Evolutionary conservation across 53 echinoderm and acorn worm genomes (phyloP), one percentile per base, ranked within the genome.

Genomic region (Glandiceps talaboti): DNA sequence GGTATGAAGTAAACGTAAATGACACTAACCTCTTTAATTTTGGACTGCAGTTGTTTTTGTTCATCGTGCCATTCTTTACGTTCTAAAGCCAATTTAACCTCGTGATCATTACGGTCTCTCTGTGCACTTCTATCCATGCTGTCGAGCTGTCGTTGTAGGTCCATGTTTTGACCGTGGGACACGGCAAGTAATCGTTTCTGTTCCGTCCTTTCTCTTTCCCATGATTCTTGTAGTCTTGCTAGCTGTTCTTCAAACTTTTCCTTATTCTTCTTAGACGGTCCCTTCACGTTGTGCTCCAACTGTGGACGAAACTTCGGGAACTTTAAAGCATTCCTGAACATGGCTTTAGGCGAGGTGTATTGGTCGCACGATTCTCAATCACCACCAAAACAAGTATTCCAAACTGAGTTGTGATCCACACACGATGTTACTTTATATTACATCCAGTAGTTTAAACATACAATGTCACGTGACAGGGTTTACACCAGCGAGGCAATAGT

Each of bases 131-230:
- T 85, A 1, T 89, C 89, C 0, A 82, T 79, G 12, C 78, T 32
- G 74, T 99, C 93, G 30, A 93, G 77, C 76, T 93, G 89, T 32
- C 93, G 81, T 30, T 91, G 88, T 10, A 89, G 84, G 78, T 99
- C 91, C 64, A 99, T 73, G 26, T 90, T 86, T 33, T 89, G 87
- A 76, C 92, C 89, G 78, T 99, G 94, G 25, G 93, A 91, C 85
- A 91, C 99, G 29, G 99, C 86, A 32, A 99, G 78, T 74, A 93
- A 85, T 30, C 93, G 89, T 76, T 88, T 91, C 77, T 99, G 87
- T 76, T 99, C 99, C 12, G 82, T 85, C 73, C 99, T 85, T 78
- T 99, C 99, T 75, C 86, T 88, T 31, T 99, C 99, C 91, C 91
- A 99, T 30, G 93, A 83, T 25, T 89, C 88, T 79, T 93, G 89